Conservation (phyloP, 2,113 vertebrate species). For the Castor canadensis region DNA sequence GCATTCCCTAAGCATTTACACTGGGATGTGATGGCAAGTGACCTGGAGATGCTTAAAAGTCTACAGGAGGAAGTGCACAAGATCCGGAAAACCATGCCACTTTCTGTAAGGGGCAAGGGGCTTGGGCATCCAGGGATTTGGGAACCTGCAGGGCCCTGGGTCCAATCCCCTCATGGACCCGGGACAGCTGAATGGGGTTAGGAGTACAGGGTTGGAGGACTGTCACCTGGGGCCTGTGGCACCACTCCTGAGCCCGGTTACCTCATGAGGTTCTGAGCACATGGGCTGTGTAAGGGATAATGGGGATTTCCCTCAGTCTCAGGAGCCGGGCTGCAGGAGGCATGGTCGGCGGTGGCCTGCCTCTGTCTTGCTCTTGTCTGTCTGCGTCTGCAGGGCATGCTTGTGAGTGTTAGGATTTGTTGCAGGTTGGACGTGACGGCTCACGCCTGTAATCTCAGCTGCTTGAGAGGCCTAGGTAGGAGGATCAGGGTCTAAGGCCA, state of each 20-base stretch:
- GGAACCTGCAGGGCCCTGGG: neutral
- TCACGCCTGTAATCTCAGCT: too few species aligned
- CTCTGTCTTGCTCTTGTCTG: neutral
- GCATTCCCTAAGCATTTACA: too few species aligned
- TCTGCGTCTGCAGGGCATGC: neutral
- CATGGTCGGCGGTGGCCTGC: neutral
- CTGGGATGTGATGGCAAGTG: too few species aligned
- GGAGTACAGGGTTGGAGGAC: neutral
- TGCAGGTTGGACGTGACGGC: too few species aligned
- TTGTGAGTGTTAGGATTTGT: neutral
- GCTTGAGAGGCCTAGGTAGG: too few species aligned
- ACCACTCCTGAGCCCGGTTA: neutral
- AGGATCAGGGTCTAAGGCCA: too few species aligned
- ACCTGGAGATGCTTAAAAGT: neutral
- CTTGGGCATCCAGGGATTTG: neutral
- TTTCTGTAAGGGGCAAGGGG: neutral
- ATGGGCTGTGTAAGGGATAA: neutral
- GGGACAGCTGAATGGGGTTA: too few species aligned
- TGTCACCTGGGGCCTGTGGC: neutral
- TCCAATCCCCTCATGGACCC: neutral
- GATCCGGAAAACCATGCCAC: too few species aligned
- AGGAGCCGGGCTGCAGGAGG: too few species aligned
- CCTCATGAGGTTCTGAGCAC: neutral
- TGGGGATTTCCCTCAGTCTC: neutral
- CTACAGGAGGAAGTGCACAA: too few species aligned